These are phyloP conservation scores for Myotis davidii DNA, from an alignment of 2,113 vertebrate genomes.

Conservation along the genomic window DNA sequence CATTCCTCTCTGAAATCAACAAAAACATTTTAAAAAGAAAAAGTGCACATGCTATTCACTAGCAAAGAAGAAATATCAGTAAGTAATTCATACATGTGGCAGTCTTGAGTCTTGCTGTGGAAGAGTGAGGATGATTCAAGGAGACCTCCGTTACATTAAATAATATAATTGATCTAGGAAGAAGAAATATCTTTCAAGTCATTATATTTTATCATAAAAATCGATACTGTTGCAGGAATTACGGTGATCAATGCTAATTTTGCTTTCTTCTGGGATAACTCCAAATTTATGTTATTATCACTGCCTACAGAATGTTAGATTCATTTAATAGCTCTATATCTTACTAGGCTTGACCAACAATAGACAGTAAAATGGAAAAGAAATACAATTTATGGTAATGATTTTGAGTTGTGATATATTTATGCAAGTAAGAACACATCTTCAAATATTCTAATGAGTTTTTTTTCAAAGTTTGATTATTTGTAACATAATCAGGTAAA, in stretches of 20 bases:
- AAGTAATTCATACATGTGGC: background rate
- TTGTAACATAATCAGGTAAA: background rate
- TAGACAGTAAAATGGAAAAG: background rate
- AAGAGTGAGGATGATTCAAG: background rate
- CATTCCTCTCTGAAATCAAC: too few species aligned
- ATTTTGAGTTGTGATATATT: background rate
- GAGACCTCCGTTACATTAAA: background rate
- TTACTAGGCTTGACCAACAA: background rate
- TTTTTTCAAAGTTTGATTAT: background rate
- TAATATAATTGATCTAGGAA: background rate
- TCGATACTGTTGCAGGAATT: background rate
- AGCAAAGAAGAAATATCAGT: background rate
- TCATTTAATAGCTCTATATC: background rate
- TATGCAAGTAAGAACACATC: background rate
- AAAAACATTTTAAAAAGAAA: too few species aligned
- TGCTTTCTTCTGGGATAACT: slow-evolving; percentile 16
- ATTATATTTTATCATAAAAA: slow-evolving; percentile 41
- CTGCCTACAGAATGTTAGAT: background rate
- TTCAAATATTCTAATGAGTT: background rate
- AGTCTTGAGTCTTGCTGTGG: background rate
- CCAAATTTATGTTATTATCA: background rate
- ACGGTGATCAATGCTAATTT: background rate
- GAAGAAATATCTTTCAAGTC: slow-evolving; percentile 4
- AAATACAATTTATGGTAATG: background rate
- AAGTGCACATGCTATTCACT: background rate